Percentiles rank a stretch among this genome's conserved stretches.
Conservation (phyloP, 2,797 vertebrate genomes). For the Strix occidentalis region DNA sequence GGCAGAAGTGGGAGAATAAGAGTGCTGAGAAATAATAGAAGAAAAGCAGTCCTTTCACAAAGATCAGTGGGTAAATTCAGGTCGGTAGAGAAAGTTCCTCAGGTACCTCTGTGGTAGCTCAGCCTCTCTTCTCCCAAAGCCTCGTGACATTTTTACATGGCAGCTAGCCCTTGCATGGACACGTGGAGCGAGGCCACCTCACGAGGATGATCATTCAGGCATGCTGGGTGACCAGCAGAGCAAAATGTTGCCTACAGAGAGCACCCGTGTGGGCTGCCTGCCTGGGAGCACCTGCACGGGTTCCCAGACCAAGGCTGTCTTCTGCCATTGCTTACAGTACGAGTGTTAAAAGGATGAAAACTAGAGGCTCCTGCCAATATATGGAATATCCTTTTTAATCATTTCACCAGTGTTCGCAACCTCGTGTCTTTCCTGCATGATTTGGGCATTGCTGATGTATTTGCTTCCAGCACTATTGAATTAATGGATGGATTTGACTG, state of each 20-base stretch:
- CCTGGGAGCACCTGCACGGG: rapidly evolving
- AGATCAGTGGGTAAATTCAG: not conserved
- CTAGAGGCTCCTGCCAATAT: not conserved
- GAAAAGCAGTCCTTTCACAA: not conserved
- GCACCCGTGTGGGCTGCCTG: rapidly evolving
- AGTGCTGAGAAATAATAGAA: not conserved
- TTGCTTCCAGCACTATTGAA: not conserved
- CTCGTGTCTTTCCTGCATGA: not conserved
- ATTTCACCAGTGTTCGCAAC: not conserved
- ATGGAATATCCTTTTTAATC: not conserved
- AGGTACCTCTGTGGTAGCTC: not conserved
- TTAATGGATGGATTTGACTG: not conserved
- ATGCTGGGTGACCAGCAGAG: not conserved
- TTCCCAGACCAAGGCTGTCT: not conserved
- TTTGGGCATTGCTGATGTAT: not conserved
- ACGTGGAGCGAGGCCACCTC: rapidly evolving
- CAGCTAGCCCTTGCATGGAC: not conserved
- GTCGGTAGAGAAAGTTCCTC: not conserved
- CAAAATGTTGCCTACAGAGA: rapidly evolving
- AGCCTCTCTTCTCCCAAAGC: not conserved
- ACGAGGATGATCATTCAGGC: not conserved
- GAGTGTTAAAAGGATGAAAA: not conserved
- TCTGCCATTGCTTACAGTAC: not conserved
- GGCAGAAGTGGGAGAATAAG: not conserved
- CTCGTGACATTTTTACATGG: not conserved